Evolutionary conservation across 2,888 invertebrate genomes (phyloP).

Genomic region (Amblyjoppa fuscipennis): DNA sequence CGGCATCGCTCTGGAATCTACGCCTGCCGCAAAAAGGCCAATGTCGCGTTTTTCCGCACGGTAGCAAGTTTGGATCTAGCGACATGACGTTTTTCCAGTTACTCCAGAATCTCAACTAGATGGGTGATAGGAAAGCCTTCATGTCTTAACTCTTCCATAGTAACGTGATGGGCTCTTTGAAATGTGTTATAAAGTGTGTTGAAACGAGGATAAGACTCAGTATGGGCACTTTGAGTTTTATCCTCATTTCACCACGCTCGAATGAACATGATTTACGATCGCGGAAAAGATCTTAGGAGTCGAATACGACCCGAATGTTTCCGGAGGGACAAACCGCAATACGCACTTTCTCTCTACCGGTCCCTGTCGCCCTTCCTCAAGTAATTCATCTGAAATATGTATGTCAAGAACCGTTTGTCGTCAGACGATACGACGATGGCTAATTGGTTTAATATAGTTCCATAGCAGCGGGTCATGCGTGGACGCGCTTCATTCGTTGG

Average conservation of each 20-base stretch:
- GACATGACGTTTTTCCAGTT: neutral
- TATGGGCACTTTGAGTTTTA: neutral
- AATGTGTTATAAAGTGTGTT: neutral
- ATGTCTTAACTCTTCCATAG: neutral
- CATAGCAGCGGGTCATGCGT: conserved; percentile 3
- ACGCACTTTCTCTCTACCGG: neutral
- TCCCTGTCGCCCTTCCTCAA: conserved; percentile 11
- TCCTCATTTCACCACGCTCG: neutral
- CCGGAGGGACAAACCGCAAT: neutral
- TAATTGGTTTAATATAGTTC: conserved; percentile 60
- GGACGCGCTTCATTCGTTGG: conserved; percentile 42
- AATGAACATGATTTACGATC: neutral
- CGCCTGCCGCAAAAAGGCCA: too few relatives aligned
- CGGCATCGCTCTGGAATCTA: neutral
- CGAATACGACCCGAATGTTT: neutral
- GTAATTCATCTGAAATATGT: conserved; percentile 31
- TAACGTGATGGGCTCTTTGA: neutral
- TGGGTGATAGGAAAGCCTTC: neutral
- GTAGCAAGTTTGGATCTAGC: neutral
- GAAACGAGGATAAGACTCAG: neutral
- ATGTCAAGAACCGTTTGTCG: conserved; percentile 30
- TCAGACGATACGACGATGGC: conserved; percentile 33
- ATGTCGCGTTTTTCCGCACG: neutral
- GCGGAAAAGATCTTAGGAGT: neutral
- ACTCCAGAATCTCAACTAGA: neutral